Base-by-base conservation (phyloP, 2,888 invertebrate species). In the Sphaeridia pumilis region DNA sequence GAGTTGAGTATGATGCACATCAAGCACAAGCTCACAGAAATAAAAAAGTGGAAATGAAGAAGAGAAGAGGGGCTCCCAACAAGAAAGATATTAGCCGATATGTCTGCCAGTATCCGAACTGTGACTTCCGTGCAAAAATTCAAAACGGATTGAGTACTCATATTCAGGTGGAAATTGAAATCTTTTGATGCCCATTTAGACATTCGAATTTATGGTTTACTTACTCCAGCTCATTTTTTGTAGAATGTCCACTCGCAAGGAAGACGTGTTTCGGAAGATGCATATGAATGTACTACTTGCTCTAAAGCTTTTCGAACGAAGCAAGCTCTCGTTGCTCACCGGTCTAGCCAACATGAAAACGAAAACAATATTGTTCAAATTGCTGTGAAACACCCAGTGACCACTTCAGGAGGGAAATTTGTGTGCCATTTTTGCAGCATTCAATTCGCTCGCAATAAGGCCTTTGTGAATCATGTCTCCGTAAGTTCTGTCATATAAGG, bases 381-480 rank as follows among this genome's bases (percentile, higher is more conserved):
- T 36, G 43, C 50, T 3, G 45, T 50, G 4, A 45, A 50, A 26
- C 44, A 50, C 45, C 44, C 50, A 12, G 35, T 25, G 20, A 20
- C 45, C 22, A 50, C 50, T n/a, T 4, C 44, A 21, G 44, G 34
- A 20, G 50, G 50, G 14, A 50, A 50, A 26, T 50, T 45, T 26
- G 28, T 12, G n/a, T 50, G 50, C 20, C 44, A 44, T 26, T 50
- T 50, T 35, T 50, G 50, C 34, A 50, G 36, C 25, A 50, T 45
- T 10, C 14, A 26, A 3, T 50, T 50, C 34, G 34, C 50, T 4
- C 22, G 50, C 14, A 17, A 21, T 2, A 50, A 45, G 34, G 50
- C 50, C 20, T 45, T 50, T 44, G 50, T 50, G 17, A 45, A 44
- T 36, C 50, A 50, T 45, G 50, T 50, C 3, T 45, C 44, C 36